Conservation (phyloP, 2,113 vertebrate genomes). For the Accipiter cooperii region DNA sequence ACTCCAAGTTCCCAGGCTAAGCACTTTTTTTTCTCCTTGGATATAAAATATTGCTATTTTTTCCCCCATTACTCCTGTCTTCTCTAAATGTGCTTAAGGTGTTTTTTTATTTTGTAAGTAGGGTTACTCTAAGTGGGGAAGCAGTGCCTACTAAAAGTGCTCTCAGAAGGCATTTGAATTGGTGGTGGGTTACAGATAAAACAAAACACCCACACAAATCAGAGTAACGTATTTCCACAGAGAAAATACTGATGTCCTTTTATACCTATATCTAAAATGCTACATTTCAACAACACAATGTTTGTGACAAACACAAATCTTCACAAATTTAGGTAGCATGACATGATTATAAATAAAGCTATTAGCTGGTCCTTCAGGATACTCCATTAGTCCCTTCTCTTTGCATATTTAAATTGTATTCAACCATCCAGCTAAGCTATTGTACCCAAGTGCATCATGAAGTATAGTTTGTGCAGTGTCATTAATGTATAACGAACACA, state of each 20-base stretch:
- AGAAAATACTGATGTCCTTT: neutral
- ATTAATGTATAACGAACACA: neutral
- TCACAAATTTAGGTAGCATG: neutral
- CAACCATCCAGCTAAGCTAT: neutral
- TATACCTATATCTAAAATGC: neutral
- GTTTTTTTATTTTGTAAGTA: neutral
- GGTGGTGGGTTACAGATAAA: neutral
- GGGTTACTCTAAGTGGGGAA: neutral
- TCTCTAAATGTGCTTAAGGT: neutral
- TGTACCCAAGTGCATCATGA: neutral
- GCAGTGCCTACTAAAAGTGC: neutral
- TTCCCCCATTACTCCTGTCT: neutral
- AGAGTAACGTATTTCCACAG: neutral
- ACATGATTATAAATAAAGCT: neutral
- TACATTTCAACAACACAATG: neutral
- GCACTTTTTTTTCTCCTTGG: neutral
- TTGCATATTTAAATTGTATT: constrained; percentile 2
- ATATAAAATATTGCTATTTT: neutral
- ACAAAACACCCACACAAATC: neutral
- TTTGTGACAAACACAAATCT: neutral
- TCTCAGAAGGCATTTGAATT: neutral
- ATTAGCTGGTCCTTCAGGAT: neutral
- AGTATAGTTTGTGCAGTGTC: neutral
- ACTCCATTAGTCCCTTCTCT: neutral
- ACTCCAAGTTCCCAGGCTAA: neutral